Base-by-base conservation (phyloP, 2,888 invertebrate species). In the Amphimallon solstitiale region DNA sequence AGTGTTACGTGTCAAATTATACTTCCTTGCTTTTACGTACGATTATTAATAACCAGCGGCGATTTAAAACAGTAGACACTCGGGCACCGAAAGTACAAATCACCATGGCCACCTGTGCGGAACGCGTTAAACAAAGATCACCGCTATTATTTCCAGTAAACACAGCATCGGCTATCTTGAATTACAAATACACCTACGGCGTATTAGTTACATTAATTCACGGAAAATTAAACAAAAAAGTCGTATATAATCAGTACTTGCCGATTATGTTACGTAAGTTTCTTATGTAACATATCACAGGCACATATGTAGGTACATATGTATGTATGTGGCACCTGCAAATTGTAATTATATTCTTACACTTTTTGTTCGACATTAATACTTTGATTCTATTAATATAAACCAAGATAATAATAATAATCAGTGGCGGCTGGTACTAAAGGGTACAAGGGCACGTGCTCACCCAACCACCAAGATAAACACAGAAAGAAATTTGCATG, bases 61-160 rank as follows among this genome's bases (percentile, higher is more conserved):
- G 12, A 59, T 45, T 43, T 19, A 43, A 59, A 59, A 59, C 56
- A 45, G 56, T 59, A 59, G 56, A 59, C 56, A 59, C 43, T 59
- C 56, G 17, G 56, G 56, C 56, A 59, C 56, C 56, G 56, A 51
- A 51, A 51, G 51, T 51, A 51, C 35, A 35, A 51, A 34, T 43
- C 43, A 43, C 56, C 29, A 59, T 34, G 43, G 43, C 56, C 56
- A 59, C 43, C 56, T 59, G 43, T 45, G 56, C 56, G 56, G 56
- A 59, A 59, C 56, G 43, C 29, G 56, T 43, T 59, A 59, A 59
- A 59, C 56, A 59, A 59, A 59, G 56, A 43, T 43, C 43, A n/a
- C 56, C 29, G 56, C 56, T 59, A 59, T 59, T 59, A 59, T 34
- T 59, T 59, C 56, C 56, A 59, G 43, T 59, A 59, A 43, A 29